Evolutionary conservation across 2,888 invertebrate species (phyloP).

Genomic region (Lobophora halterata): DNA sequence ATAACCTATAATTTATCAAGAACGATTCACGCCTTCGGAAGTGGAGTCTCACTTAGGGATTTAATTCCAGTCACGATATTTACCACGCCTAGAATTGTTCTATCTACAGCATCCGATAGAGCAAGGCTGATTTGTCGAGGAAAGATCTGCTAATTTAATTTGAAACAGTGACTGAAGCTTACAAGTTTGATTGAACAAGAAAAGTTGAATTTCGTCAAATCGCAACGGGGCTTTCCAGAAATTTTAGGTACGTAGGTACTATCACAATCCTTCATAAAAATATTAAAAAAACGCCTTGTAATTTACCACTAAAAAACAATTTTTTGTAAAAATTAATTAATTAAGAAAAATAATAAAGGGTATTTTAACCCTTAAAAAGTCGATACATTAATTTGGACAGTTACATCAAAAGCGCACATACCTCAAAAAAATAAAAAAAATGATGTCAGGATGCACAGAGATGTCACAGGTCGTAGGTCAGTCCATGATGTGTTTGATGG

Average conservation of each 20-base stretch:
- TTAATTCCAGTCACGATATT: conserved; percentile 67
- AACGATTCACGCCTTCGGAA: conserved; percentile 66
- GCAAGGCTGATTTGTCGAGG: conserved; percentile 56
- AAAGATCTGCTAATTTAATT: no score
- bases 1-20: conserved; percentile 27
- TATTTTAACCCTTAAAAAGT: no score
- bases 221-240: conserved; percentile 13
- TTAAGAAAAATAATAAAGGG: no score
- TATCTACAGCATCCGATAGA: conserved; percentile 61
- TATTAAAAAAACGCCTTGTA: conserved; percentile 7
- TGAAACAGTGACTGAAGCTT: no score
- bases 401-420: no score
- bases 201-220: conserved; percentile 1
- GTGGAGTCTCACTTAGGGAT: conserved; percentile 63
- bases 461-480: conserved; percentile 58
- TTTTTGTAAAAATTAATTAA: no score
- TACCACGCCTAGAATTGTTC: conserved; percentile 69
- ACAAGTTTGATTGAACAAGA: no score
- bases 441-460: conserved; percentile 45
- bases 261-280: conserved; percentile 13
- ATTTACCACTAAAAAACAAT: no score
- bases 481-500: conserved; percentile 56
- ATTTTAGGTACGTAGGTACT: conserved; percentile 11
- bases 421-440: conserved; percentile 25
- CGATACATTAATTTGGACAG: no score